These are phyloP conservation scores for Zapus hudsonius DNA, from an alignment of 2,113 vertebrate genomes.

Conservation along the genomic window DNA sequence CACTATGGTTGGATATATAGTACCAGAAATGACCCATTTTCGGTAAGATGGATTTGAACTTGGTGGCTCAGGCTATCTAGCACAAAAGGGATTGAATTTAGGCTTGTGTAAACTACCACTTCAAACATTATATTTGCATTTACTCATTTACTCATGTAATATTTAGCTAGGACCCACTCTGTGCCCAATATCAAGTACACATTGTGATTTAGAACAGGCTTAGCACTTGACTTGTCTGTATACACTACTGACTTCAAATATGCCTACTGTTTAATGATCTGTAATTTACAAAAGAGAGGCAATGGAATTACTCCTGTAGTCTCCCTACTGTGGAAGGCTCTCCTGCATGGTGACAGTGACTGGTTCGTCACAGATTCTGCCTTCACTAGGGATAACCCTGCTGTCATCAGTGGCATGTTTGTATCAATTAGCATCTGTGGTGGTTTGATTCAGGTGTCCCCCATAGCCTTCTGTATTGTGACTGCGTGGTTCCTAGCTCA, in stretches of 20 bases:
- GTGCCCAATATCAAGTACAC: neutral
- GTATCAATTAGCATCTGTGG: neutral
- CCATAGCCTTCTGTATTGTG: too few species aligned
- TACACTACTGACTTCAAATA: neutral
- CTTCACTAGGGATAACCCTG: slow-evolving; percentile 16
- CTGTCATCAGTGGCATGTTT: neutral
- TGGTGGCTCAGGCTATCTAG: neutral
- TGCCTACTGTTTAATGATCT: neutral
- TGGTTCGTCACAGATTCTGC: neutral
- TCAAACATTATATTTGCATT: neutral
- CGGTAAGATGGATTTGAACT: neutral
- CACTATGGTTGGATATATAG: neutral
- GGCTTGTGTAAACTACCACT: neutral
- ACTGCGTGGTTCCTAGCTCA: too few species aligned
- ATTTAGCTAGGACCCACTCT: neutral
- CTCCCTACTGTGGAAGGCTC: neutral
- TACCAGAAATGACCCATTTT: neutral
- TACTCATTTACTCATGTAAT: neutral
- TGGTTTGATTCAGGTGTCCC: too few species aligned
- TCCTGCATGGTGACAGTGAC: neutral
- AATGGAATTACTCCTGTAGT: neutral
- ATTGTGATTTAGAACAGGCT: neutral
- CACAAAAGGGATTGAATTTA: neutral
- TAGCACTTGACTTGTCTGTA: neutral
- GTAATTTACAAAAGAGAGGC: neutral